Evolutionary conservation across 2,888 invertebrate species (phyloP), one percentile per base, ranked within the genome.

Genomic region (Perithous albicinctus): DNA sequence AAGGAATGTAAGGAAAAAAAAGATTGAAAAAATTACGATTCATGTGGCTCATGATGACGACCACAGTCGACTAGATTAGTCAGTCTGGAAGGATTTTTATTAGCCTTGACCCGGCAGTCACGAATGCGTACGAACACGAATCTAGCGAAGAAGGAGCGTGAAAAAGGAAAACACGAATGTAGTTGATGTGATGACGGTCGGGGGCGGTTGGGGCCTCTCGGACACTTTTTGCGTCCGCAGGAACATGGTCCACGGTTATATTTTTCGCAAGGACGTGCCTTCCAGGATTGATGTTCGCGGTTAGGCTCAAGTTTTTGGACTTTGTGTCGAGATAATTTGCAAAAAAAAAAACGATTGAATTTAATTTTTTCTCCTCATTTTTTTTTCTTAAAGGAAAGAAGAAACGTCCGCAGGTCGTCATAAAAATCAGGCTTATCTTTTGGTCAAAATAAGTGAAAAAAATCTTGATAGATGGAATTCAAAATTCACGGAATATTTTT

Each of bases 91-190:
- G 48, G 64, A 66, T 41, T 26, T 48, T 51, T 72, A 43, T 72
- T 51, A 66, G 80, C 80, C 80, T 80, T 80, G 80, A 80, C 80
- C 80, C 75, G 61, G 78, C 29, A 7, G 20, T 8, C 12, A 4
- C 8, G 35, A 2, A 4, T 46, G 43, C 29, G 66, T 64, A 69
- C 54, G 59, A 15, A 64, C 61, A 66, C 38, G 75, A 48, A 66
- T 76, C 64, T 78, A 67, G 48, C 54, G 64, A 64, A 51, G 64
- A 59, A 63, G 76, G 38, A 48, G 67, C 15, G 61, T n/a, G 66
- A 66, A 64, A 75, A 67, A 56, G 29, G 26, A 46, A 59, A 77
- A 51, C 23, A 29, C 69, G n/a, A 54, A 48, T 20, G 29, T 41
- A 43, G 63, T 59, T 61, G 72, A 72, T 73, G 73, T 26, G 72